Conservation (phyloP, 2,888 invertebrate species). For the Nemoura dubitans region DNA sequence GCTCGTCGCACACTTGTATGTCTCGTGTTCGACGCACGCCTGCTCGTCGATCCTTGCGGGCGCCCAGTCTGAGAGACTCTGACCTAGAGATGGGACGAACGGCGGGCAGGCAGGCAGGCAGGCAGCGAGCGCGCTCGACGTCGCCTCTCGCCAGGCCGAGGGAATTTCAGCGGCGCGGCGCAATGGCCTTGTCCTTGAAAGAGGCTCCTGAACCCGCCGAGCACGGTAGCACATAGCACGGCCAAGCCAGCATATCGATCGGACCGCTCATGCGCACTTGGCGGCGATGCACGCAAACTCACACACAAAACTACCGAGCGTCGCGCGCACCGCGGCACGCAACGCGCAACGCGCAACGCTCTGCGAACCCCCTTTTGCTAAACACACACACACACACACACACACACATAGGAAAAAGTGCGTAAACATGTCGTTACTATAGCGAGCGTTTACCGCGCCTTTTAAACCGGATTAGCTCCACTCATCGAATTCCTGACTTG, state of each 20-base stretch:
- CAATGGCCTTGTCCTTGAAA: constrained; percentile 56
- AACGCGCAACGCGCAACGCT: not conserved
- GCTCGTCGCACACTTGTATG: not conserved
- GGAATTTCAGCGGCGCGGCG: constrained; percentile 46
- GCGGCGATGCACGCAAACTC: not conserved
- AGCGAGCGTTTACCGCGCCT: not conserved
- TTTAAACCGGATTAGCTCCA: not conserved
- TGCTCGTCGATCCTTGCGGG: not conserved
- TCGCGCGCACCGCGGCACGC: too few species aligned
- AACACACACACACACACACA: not conserved
- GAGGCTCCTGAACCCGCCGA: constrained; percentile 61
- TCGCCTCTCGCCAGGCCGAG: constrained; percentile 16
- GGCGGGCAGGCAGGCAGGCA: not conserved
- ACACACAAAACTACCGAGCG: not conserved
- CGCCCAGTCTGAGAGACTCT: constrained; percentile 33
- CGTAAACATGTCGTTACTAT: not conserved
- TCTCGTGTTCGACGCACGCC: not conserved
- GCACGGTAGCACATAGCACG: constrained; percentile 45
- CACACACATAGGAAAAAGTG: not conserved
- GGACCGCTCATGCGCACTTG: constrained; percentile 55
- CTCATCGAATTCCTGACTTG: not conserved
- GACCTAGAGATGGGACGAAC: constrained; percentile 45
- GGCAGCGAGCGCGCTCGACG: constrained; percentile 43
- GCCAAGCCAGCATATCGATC: constrained; percentile 59
- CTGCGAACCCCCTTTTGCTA: not conserved